phyloP scores from a whole-genome alignment of 2,888 invertebrate genomes.

The Nebria salina region DNA sequence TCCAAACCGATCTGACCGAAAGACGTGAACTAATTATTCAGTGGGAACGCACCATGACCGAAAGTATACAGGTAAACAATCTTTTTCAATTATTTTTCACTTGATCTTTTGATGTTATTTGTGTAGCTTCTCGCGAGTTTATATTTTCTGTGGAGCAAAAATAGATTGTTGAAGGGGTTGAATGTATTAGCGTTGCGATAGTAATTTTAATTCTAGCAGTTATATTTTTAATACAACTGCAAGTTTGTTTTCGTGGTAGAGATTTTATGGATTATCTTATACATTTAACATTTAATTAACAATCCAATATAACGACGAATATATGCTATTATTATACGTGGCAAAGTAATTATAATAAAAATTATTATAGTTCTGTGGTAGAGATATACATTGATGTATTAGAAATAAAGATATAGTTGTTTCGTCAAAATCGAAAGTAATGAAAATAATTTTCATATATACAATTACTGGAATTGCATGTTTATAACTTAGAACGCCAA shows the following conservation, averaged over 20 bases:
- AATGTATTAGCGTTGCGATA: background rate
- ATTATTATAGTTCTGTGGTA: too few species aligned
- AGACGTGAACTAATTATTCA: constrained; percentile 65
- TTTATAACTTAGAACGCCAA: background rate
- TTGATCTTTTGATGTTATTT: background rate
- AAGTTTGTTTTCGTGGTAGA: background rate
- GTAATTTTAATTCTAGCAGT: background rate
- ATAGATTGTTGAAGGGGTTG: background rate
- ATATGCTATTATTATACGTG: too few species aligned
- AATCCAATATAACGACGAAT: too few species aligned
- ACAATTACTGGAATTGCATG: background rate
- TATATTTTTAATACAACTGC: background rate
- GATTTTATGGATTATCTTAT: too few species aligned
- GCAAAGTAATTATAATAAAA: too few species aligned
- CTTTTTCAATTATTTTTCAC: background rate
- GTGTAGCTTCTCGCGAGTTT: background rate
- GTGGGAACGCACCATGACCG: constrained; percentile 68
- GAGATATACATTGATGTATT: background rate
- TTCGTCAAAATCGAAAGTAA: background rate
- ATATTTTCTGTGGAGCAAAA: background rate
- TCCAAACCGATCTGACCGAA: constrained; percentile 73
- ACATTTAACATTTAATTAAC: too few species aligned
- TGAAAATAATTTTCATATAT: background rate
- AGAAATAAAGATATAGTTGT: background rate
- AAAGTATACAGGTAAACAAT: constrained; percentile 71